Conservation (phyloP, 2,797 vertebrate species). For the Danio kyathit region DNA sequence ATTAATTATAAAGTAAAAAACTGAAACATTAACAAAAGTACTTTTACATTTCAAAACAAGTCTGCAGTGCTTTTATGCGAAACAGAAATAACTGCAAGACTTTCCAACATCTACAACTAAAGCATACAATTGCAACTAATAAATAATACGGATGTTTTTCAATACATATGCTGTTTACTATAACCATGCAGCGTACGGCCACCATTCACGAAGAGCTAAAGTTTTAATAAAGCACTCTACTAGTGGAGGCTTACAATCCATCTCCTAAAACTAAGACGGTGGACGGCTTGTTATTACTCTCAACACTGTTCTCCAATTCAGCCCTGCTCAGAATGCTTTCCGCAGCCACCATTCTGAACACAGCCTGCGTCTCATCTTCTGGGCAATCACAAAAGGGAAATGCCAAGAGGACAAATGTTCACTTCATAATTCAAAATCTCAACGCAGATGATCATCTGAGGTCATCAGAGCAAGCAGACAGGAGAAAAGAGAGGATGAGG, state of each 20-base stretch:
- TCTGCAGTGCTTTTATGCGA: too few relatives aligned
- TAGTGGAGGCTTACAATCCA: neutral
- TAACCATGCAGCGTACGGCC: neutral
- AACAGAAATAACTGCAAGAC: too few relatives aligned
- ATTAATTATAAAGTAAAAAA: neutral
- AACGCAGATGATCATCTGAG: slow-evolving; percentile 26
- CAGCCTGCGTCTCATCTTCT: neutral
- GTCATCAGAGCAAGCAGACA: slow-evolving; percentile 29
- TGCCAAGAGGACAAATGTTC: slow-evolving; percentile 8
- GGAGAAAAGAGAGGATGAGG: neutral
- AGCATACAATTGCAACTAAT: too few relatives aligned
- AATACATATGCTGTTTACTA: neutral
- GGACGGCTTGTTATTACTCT: neutral
- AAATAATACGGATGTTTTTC: neutral
- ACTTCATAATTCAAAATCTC: slow-evolving; percentile 24
- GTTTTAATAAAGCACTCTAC: neutral
- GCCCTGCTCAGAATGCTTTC: neutral
- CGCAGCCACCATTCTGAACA: slow-evolving; percentile 1
- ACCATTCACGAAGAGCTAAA: neutral
- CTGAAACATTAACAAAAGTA: too few relatives aligned
- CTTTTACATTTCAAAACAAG: too few relatives aligned
- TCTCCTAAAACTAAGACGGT: neutral
- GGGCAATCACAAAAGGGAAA: slow-evolving; percentile 5
- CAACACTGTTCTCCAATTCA: neutral
- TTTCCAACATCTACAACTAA: too few relatives aligned